Evolutionary conservation across 2,888 invertebrate species (phyloP).

Genomic region (Pocota personata): DNA sequence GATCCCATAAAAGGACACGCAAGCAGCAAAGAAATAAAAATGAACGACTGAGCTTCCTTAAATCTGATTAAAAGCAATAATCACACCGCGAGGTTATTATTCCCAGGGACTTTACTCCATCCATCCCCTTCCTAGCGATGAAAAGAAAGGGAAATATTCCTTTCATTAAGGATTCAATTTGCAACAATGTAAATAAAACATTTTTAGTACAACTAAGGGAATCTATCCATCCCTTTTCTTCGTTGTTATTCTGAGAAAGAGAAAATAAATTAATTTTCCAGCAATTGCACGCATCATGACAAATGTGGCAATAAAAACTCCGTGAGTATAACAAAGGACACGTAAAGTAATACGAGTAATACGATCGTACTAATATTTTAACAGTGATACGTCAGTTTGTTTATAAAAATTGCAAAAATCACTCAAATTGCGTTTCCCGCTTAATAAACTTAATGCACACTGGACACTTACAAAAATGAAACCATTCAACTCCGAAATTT

Average conservation of each 20-base stretch:
- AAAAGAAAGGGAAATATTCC: not conserved
- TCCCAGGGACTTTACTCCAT: slow-evolving; percentile 1
- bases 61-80: slow-evolving; percentile 37
- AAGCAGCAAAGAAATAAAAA: not conserved
- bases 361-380: not conserved
- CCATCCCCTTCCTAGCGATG: not conserved
- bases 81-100: not conserved
- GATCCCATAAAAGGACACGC: slow-evolving; percentile 2
- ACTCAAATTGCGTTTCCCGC: slow-evolving; percentile 15
- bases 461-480: slow-evolving; percentile 4
- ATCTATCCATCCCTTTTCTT: not conserved
- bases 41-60: not conserved
- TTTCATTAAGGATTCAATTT: slow-evolving; percentile 56
- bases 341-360: no score
- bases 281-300: slow-evolving; percentile 51
- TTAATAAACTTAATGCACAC: not conserved
- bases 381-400: no score
- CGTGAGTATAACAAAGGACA: not conserved
- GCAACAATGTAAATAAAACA: slow-evolving; percentile 59
- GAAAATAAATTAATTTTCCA: slow-evolving; percentile 43
- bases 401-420: slow-evolving; percentile 17
- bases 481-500: slow-evolving; percentile 3
- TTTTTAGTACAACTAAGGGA: slow-evolving; percentile 34
- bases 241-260: not conserved
- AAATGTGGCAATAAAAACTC: slow-evolving; percentile 51